phyloP scores from a whole-genome alignment of 2,888 invertebrate genomes.

The Gandaritis pyraliata region DNA sequence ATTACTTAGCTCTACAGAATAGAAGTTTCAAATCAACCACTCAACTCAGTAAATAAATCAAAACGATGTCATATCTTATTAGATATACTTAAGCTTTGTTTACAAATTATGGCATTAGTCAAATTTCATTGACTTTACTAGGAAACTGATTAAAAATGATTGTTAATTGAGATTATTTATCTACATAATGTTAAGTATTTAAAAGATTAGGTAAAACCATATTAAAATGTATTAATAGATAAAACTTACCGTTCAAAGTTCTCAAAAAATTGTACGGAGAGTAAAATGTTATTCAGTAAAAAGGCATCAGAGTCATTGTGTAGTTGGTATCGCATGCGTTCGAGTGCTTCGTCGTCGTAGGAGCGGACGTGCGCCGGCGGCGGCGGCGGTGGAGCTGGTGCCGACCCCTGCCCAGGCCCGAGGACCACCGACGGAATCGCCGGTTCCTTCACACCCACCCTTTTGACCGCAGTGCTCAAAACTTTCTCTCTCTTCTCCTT shows the following conservation, averaged over 20 bases:
- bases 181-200: neutral
- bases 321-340: constrained; percentile 85
- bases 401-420: constrained; percentile 48
- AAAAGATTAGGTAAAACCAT: constrained; percentile 1
- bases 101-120: too few relatives aligned
- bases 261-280: constrained; percentile 91
- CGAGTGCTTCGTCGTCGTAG: constrained; percentile 82
- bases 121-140: too few relatives aligned
- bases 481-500: constrained; percentile 65
- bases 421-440: constrained; percentile 50
- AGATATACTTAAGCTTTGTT: too few relatives aligned
- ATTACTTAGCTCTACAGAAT: too few relatives aligned
- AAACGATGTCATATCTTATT: too few relatives aligned
- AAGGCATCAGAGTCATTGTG: constrained; percentile 87
- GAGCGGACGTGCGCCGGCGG: constrained; percentile 63
- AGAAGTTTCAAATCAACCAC: too few relatives aligned
- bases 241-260: constrained; percentile 88
- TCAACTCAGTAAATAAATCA: too few relatives aligned
- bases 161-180: too few relatives aligned
- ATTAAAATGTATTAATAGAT: constrained; percentile 2
- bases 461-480: constrained; percentile 56
- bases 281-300: constrained; percentile 89
- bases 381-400: constrained; percentile 53
- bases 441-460: constrained; percentile 57
- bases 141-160: too few relatives aligned